Evolutionary conservation across 2,797 vertebrate species (phyloP).

Genomic region (Phataginus tetradactyla): DNA sequence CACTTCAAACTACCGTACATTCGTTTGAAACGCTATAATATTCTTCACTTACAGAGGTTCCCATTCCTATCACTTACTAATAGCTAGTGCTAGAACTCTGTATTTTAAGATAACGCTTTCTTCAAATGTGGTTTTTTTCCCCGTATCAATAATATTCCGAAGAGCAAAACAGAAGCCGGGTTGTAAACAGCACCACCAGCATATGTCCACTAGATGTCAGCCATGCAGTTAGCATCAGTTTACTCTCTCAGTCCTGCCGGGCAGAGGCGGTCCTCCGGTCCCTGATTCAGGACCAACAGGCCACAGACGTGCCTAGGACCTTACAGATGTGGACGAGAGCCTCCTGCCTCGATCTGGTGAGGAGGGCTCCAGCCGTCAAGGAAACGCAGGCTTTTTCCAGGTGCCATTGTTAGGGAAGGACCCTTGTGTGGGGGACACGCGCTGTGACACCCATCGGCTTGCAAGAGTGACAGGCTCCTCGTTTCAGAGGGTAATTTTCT

Average conservation of each 20-base stretch:
- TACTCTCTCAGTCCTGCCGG: conserved; percentile 50
- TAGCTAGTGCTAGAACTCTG: background rate
- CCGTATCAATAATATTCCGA: background rate
- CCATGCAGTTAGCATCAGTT: conserved; percentile 77
- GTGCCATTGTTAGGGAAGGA: background rate
- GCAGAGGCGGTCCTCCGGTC: background rate
- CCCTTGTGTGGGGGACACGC: background rate
- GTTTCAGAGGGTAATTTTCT: background rate
- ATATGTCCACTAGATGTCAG: conserved; percentile 83
- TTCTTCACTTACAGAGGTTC: background rate
- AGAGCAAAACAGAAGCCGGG: background rate
- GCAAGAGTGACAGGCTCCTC: background rate
- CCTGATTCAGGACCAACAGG: background rate
- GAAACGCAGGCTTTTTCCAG: background rate
- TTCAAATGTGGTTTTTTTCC: background rate
- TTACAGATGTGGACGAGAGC: background rate
- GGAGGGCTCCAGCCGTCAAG: too few species aligned
- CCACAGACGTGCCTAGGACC: background rate
- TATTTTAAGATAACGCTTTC: background rate
- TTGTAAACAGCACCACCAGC: conserved; percentile 73
- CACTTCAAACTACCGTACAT: background rate
- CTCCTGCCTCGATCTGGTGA: background rate
- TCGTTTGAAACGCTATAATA: background rate
- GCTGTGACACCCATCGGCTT: background rate
- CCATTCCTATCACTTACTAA: background rate